These are phyloP conservation scores for Augochlora pura DNA, from an alignment of 1,140 invertebrate species.

Conservation along the genomic window DNA sequence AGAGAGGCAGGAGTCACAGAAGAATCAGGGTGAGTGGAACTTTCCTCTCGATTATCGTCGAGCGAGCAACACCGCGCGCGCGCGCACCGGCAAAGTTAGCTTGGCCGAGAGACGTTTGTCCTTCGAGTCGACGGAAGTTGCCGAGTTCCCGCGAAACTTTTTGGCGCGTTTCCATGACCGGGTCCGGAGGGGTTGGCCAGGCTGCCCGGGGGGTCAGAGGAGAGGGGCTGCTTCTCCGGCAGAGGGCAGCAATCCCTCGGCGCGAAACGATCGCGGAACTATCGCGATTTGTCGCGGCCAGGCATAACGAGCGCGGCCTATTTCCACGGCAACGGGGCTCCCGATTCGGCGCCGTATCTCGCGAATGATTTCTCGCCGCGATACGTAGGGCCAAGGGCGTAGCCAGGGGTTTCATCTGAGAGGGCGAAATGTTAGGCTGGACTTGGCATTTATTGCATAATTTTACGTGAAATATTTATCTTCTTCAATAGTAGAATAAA, in stretches of 20 bases:
- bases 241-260: constrained; percentile 17
- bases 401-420: no score
- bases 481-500: no score
- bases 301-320: constrained; percentile 46
- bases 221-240: not conserved
- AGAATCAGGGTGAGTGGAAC: constrained; percentile 20
- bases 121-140: constrained; percentile 8
- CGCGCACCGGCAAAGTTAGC: not conserved
- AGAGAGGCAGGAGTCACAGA: constrained; percentile 14
- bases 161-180: constrained; percentile 14
- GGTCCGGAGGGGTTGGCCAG: not conserved
- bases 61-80: not conserved
- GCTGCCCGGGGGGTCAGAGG: not conserved
- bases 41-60: constrained; percentile 7
- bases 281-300: constrained; percentile 49
- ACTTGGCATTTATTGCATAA: no score
- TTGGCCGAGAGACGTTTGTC: not conserved
- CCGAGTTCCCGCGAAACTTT: constrained; percentile 22
- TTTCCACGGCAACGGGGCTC: constrained; percentile 34
- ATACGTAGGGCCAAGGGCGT: constrained; percentile 7
- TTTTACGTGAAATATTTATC: no score
- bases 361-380: constrained; percentile 35
- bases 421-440: no score
- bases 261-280: constrained; percentile 50
- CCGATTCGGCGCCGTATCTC: constrained; percentile 2